These are phyloP conservation scores for Proisotoma minuta DNA, from an alignment of 2,888 invertebrate genomes.

Conservation along the genomic window DNA sequence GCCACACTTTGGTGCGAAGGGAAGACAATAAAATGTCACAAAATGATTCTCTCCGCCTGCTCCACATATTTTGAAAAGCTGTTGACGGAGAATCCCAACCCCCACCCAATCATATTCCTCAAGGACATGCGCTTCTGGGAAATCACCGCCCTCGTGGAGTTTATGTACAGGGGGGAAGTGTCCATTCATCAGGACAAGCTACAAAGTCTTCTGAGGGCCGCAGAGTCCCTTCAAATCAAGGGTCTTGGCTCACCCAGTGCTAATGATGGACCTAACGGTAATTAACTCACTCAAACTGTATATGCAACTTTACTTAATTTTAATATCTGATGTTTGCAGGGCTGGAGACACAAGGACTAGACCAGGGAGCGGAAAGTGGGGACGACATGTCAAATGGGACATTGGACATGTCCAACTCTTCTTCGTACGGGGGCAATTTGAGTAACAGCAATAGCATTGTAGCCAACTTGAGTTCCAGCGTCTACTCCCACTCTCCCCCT, in stretches of 20 bases:
- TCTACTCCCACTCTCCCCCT: too few relatives aligned
- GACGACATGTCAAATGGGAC: conserved; percentile 33
- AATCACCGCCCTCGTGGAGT: conserved; percentile 47
- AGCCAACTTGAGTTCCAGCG: too few relatives aligned
- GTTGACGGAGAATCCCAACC: conserved; percentile 44
- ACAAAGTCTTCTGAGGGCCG: conserved; percentile 45
- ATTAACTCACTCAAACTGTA: too few relatives aligned
- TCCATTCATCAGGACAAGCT: conserved; percentile 47
- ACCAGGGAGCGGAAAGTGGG: conserved; percentile 25
- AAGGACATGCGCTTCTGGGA: conserved; percentile 47
- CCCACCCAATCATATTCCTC: conserved; percentile 46
- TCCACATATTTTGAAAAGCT: conserved; percentile 47
- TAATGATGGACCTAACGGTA: conserved; percentile 25
- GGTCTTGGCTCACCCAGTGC: conserved; percentile 47
- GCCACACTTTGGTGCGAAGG: conserved; percentile 47
- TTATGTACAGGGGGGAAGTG: conserved; percentile 47
- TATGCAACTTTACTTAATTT: too few relatives aligned
- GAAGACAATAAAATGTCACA: conserved; percentile 45
- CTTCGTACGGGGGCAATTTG: too few relatives aligned
- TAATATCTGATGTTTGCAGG: too few relatives aligned
- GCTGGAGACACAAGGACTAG: too few relatives aligned
- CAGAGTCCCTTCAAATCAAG: conserved; percentile 48
- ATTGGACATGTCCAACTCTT: conserved; percentile 32
- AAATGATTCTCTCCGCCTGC: conserved; percentile 47
- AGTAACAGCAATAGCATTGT: too few relatives aligned